phyloP scores from a whole-genome alignment of 2,888 invertebrate genomes.

The Pristionchus exspectatus region DNA sequence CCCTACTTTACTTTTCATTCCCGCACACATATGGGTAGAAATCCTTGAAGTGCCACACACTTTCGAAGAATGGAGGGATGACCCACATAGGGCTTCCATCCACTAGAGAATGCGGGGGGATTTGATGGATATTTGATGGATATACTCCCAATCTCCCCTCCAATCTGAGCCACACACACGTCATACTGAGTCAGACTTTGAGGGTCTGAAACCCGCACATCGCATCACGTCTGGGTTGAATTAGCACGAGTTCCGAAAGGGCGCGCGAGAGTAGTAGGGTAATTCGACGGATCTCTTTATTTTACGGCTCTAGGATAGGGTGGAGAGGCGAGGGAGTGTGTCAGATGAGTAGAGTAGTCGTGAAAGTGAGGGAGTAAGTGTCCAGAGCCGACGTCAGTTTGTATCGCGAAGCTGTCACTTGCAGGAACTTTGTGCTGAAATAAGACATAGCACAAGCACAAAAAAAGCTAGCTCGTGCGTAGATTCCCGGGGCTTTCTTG shows the following conservation, averaged over 20 bases:
- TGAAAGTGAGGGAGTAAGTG: not conserved
- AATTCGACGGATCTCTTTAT: not conserved
- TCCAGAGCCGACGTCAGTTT: not conserved
- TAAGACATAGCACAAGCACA: not conserved
- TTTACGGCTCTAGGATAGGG: not conserved
- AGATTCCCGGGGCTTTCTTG: not conserved
- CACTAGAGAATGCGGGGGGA: not conserved
- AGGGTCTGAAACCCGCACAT: not conserved
- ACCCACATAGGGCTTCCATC: not conserved
- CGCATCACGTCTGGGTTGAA: slow-evolving; percentile 6
- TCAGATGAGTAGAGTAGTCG: not conserved
- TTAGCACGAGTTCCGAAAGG: not conserved
- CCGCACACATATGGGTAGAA: not conserved
- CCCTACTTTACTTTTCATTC: not conserved
- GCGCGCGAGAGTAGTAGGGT: not conserved
- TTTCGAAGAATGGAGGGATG: not conserved
- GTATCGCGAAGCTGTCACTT: not conserved
- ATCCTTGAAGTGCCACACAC: not conserved
- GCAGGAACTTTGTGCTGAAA: slow-evolving; percentile 4
- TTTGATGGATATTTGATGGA: not conserved
- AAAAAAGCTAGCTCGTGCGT: not conserved
- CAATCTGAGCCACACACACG: not conserved
- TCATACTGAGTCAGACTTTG: slow-evolving; percentile 7
- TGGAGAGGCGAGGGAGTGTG: not conserved
- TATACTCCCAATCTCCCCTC: not conserved